A percentile compares a stretch with the other conserved stretches of the same genome.
Evolutionary conservation across 2,113 vertebrate species (phyloP).

Genomic region (Lethenteron reissneri): DNA sequence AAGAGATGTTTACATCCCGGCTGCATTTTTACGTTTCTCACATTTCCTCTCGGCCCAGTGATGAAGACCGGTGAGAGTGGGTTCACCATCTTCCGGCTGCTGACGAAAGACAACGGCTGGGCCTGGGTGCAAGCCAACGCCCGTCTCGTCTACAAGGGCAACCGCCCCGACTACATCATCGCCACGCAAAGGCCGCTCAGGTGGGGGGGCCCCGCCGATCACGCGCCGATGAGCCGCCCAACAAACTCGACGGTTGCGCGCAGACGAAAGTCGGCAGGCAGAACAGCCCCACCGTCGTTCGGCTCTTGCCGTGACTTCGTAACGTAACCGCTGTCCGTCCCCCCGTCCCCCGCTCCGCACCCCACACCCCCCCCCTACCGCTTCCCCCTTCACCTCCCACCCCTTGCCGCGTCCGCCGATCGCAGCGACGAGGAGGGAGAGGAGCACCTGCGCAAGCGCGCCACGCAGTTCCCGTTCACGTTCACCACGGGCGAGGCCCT

Average conservation of each 20-base stretch:
- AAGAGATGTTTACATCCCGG: too few species aligned
- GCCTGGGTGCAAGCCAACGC: slow-evolving; percentile 46
- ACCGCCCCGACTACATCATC: slow-evolving; percentile 37
- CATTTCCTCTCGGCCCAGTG: slow-evolving; percentile 21
- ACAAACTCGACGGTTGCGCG: too few species aligned
- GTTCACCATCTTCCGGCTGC: slow-evolving; percentile 31
- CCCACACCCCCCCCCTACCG: too few species aligned
- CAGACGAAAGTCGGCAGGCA: too few species aligned
- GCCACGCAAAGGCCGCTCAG: slow-evolving; percentile 26
- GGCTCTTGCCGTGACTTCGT: too few species aligned
- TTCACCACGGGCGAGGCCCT: slow-evolving; percentile 34
- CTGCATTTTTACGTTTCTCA: background rate
- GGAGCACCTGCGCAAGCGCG: slow-evolving; percentile 30
- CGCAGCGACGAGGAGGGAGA: slow-evolving; percentile 37
- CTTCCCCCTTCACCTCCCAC: background rate
- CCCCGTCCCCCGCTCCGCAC: too few species aligned
- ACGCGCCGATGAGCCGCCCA: too few species aligned
- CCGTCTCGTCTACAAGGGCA: slow-evolving; percentile 31
- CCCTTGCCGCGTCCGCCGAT: background rate
- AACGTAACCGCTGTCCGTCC: too few species aligned
- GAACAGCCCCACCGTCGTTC: too few species aligned
- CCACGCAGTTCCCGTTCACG: slow-evolving; percentile 31
- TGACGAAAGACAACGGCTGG: slow-evolving; percentile 32
- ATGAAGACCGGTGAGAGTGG: slow-evolving; percentile 42
- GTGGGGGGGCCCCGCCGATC: slow-evolving; percentile 19